Evolutionary conservation across 2,113 vertebrate species (phyloP), one percentile per base, ranked within the genome.

Genomic region (Xyrauchen texanus): DNA sequence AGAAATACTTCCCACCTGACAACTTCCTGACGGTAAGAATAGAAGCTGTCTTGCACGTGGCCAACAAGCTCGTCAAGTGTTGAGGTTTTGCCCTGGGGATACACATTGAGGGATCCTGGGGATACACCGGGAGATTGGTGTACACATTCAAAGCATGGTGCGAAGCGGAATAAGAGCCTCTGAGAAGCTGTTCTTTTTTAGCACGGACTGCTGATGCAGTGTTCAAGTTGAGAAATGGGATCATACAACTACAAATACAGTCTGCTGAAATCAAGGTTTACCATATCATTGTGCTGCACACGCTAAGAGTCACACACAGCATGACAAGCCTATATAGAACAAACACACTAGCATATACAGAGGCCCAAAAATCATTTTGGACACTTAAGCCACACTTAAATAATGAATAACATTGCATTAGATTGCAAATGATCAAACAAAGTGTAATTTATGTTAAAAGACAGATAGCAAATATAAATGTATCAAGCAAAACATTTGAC

Each of bases 301-400:
- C 85, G 87, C 87, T 88, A 85, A 87, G 80, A 86, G 86, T 78
- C 80, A 87, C 84, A 87, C 89, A 89, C 88, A 81, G 77, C 21
- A 34, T 34, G 21, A 34, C 21, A 34, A 34, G 21, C 21, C 21
- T 34, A 34, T 34, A 34, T 34, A 34, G 21, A 34, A 34, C 21
- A 34, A 1, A 34, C 21, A 34, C 21, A 34, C 21, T 34, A 34
- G 21, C 21, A 34, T 34, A 34, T 34, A 34, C 21, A 34, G 21
- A 34, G 21, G 21, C 21, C 21, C 21, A 34, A 34, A 34, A 34
- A 34, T 34, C 21, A 1, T 1, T 34, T 34, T 34, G 21, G 21
- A 34, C 21, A 34, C 21, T 34, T 34, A 1, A 34, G 3, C 21
- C 21, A 34, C 21, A 34, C 21, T 34, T 34, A 34, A 34, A 34